Evolutionary conservation across 1,140 invertebrate genomes (phyloP).

Genomic region (Platyura marginata): DNA sequence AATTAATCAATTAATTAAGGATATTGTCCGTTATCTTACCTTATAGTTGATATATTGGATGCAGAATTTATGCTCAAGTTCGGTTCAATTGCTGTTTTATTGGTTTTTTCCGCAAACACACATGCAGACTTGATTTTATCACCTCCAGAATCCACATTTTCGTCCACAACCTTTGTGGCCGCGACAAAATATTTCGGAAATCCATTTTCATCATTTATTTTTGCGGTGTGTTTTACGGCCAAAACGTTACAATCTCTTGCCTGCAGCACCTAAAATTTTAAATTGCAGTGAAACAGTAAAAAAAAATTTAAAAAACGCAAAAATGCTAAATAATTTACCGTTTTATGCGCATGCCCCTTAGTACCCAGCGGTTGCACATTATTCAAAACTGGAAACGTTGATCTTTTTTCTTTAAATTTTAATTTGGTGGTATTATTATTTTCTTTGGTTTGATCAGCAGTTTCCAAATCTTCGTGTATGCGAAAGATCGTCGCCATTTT

Average conservation of each 20-base stretch:
- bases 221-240: no score
- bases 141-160: background rate
- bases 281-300: background rate
- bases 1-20: no score
- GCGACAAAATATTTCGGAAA: no score
- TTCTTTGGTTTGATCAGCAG: background rate
- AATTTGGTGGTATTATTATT: background rate
- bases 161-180: no score
- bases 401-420: background rate
- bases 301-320: background rate
- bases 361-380: background rate
- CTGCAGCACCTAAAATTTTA: background rate
- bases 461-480: conserved; percentile 2
- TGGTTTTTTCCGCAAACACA: no score
- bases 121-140: no score
- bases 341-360: background rate
- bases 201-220: no score
- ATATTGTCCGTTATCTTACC: no score
- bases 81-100: no score
- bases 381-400: background rate
- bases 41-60: no score
- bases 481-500: conserved; percentile 3
- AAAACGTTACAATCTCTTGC: background rate
- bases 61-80: no score
- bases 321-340: background rate